phyloP scores from a whole-genome alignment of 1,140 invertebrate genomes.

The Amphibalanus amphitrite region DNA sequence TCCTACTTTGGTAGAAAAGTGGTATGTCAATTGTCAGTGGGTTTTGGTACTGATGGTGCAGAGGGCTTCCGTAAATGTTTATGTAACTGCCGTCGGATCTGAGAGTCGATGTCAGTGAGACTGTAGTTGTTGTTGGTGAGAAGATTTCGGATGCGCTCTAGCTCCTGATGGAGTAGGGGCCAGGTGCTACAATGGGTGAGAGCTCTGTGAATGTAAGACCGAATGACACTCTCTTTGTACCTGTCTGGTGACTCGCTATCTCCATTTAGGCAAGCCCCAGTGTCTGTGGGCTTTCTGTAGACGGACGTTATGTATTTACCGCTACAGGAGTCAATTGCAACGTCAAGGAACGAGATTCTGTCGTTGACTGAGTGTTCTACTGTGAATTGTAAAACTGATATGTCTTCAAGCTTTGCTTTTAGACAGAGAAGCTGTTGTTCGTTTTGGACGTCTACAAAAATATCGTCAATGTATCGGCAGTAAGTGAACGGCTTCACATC shows the following conservation, averaged over 20 bases:
- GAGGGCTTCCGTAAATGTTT: neutral
- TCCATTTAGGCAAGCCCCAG: neutral
- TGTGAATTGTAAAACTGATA: neutral
- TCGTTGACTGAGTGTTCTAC: neutral
- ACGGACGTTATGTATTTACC: neutral
- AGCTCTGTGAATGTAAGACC: neutral
- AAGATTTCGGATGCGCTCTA: neutral
- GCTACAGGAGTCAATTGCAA: neutral
- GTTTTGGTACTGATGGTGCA: neutral
- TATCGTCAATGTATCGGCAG: neutral
- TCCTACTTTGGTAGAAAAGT: neutral
- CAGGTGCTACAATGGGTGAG: neutral
- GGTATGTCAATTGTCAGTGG: neutral
- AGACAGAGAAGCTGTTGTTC: neutral
- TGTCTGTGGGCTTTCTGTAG: neutral
- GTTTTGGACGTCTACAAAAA: neutral
- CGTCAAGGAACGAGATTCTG: neutral
- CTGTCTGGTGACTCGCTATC: neutral
- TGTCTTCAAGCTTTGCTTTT: neutral
- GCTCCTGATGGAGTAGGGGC: neutral
- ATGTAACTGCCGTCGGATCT: neutral
- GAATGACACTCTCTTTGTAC: neutral
- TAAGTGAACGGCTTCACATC: neutral
- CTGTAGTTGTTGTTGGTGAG: neutral
- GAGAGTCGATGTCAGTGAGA: neutral